Percentiles rank a stretch among this genome's conserved stretches.
Evolutionary conservation across 2,888 invertebrate species (phyloP).

Genomic region (Polylopha cassiicola): DNA sequence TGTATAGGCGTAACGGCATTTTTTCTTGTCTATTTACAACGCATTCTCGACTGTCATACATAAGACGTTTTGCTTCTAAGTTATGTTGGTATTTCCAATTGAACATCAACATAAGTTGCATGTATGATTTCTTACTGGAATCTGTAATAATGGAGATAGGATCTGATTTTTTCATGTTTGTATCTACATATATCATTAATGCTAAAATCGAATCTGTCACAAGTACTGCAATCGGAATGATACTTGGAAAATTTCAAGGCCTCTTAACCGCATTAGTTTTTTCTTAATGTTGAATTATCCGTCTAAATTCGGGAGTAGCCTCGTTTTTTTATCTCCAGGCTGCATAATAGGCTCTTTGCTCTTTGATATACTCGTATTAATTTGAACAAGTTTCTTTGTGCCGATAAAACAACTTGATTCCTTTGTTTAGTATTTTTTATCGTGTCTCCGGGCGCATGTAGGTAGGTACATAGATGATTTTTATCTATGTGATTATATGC

Average conservation of each 20-base stretch:
- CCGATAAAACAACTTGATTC: slow-evolving; percentile 24
- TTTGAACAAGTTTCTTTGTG: slow-evolving; percentile 34
- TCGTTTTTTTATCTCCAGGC: slow-evolving; percentile 32
- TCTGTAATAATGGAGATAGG: too few relatives aligned
- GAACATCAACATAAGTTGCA: too few relatives aligned
- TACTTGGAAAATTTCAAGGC: slow-evolving; percentile 10
- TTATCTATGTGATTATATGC: neutral
- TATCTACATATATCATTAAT: too few relatives aligned
- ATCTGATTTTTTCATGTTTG: too few relatives aligned
- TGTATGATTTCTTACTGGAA: too few relatives aligned
- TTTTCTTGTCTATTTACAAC: slow-evolving; percentile 14
- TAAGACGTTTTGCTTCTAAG: neutral
- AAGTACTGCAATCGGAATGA: neutral
- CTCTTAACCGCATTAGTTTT: slow-evolving; percentile 8
- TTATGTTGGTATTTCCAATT: too few relatives aligned
- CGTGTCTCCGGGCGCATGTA: slow-evolving; percentile 9
- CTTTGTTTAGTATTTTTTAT: slow-evolving; percentile 24
- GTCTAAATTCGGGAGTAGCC: slow-evolving; percentile 25
- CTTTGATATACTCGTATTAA: slow-evolving; percentile 32
- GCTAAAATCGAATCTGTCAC: too few relatives aligned
- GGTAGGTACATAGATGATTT: slow-evolving; percentile 2
- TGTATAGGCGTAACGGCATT: slow-evolving; percentile 9
- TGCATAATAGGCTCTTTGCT: slow-evolving; percentile 33
- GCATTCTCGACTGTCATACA: neutral
- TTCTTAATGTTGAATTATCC: slow-evolving; percentile 8